Evolutionary conservation across 2,797 vertebrate genomes (phyloP).

Genomic region (Xiphorhynchus erythropygius): DNA sequence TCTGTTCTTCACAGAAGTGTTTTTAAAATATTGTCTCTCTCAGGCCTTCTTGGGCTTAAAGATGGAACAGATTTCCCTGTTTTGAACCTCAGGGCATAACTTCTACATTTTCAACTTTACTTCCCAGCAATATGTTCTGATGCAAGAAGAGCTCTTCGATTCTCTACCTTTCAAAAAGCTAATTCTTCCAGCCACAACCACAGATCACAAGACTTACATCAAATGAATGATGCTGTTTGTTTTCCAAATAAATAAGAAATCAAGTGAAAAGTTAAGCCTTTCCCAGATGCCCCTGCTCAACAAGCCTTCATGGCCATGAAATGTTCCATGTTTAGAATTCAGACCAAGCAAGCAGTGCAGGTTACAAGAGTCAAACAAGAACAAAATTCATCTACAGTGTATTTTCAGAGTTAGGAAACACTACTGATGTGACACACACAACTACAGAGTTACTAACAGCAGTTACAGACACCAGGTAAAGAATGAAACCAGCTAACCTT

Average conservation of each 20-base stretch:
- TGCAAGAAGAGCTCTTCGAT: neutral
- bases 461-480: neutral
- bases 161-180: neutral
- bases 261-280: neutral
- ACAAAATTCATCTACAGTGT: neutral
- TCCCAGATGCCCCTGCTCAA: neutral
- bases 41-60: neutral
- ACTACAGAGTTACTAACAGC: neutral
- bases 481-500: neutral
- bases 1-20: neutral
- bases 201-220: neutral
- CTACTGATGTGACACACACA: neutral
- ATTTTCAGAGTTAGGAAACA: neutral
- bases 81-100: neutral
- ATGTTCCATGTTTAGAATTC: neutral
- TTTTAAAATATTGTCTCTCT: neutral
- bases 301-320: neutral
- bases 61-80: neutral
- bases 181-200: neutral
- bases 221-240: neutral
- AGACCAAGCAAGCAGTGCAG: neutral
- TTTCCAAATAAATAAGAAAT: neutral
- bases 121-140: neutral
- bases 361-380: neutral
- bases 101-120: neutral